phyloP scores from a whole-genome alignment of 2,797 vertebrate species.

The Myotis myotis region DNA sequence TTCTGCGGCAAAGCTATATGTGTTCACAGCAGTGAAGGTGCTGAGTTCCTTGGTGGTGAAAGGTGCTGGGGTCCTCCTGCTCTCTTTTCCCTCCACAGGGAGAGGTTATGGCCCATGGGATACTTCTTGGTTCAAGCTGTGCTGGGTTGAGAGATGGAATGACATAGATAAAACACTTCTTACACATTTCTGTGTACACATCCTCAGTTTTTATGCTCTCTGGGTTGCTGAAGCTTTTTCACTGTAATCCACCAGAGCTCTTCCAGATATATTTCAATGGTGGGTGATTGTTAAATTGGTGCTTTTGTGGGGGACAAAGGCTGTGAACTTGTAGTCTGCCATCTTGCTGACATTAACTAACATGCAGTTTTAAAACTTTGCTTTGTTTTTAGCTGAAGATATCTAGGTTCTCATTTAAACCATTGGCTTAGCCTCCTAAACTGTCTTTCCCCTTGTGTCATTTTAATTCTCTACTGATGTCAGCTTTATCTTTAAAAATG shows the following conservation, averaged over 20 bases:
- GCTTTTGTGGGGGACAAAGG: neutral
- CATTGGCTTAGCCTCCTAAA: neutral
- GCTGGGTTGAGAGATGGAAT: neutral
- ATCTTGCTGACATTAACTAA: neutral
- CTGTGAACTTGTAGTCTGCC: neutral
- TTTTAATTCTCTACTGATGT: neutral
- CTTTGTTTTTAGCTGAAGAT: neutral
- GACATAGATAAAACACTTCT: neutral
- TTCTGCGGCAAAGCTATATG: neutral
- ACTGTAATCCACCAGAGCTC: neutral
- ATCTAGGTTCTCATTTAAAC: neutral
- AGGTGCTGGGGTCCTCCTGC: neutral
- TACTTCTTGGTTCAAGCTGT: neutral
- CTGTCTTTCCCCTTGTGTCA: neutral
- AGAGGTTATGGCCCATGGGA: neutral
- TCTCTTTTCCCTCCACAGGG: neutral
- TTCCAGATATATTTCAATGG: neutral
- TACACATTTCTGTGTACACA: neutral
- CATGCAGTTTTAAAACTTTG: neutral
- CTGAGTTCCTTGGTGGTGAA: neutral
- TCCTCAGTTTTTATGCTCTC: neutral
- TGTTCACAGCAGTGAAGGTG: neutral
- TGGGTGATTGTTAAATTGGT: neutral
- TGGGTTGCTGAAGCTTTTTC: neutral
- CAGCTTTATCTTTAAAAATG: neutral